These are phyloP conservation scores for Polymixis flavicincta DNA, from an alignment of 2,888 invertebrate genomes.

Conservation along the genomic window DNA sequence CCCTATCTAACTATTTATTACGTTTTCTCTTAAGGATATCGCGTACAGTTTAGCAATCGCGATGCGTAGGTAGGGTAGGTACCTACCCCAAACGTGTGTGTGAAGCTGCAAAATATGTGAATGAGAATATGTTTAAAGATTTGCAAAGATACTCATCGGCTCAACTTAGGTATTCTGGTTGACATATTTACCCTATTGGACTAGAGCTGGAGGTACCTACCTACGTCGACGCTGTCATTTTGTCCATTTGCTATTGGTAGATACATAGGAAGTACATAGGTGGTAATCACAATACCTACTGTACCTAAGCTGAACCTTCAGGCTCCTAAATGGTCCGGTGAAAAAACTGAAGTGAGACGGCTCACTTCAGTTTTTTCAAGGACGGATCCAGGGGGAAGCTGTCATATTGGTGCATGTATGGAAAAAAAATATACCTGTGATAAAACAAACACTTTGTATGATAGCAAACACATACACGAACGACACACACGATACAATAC, in stretches of 20 bases:
- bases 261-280: neutral
- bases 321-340: too few species aligned
- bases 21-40: constrained; percentile 77
- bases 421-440: too few species aligned
- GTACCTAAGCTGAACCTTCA: neutral
- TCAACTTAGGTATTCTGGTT: too few species aligned
- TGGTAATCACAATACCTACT: neutral
- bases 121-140: constrained; percentile 17
- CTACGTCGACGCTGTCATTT: too few species aligned
- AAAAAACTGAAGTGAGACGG: too few species aligned
- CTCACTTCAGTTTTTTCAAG: too few species aligned
- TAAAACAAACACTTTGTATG: too few species aligned
- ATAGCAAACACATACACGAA: too few species aligned
- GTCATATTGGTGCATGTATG: too few species aligned
- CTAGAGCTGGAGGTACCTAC: neutral
- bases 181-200: neutral
- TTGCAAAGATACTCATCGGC: constrained; percentile 1
- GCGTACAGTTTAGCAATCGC: constrained; percentile 61
- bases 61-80: constrained; percentile 38
- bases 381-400: too few species aligned
- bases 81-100: constrained; percentile 30
- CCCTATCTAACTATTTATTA: constrained; percentile 83
- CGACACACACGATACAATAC: too few species aligned
- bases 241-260: neutral
- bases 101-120: constrained; percentile 31